phyloP scores from a whole-genome alignment of 2,113 vertebrate species.

The Phalacrocorax carbo region DNA sequence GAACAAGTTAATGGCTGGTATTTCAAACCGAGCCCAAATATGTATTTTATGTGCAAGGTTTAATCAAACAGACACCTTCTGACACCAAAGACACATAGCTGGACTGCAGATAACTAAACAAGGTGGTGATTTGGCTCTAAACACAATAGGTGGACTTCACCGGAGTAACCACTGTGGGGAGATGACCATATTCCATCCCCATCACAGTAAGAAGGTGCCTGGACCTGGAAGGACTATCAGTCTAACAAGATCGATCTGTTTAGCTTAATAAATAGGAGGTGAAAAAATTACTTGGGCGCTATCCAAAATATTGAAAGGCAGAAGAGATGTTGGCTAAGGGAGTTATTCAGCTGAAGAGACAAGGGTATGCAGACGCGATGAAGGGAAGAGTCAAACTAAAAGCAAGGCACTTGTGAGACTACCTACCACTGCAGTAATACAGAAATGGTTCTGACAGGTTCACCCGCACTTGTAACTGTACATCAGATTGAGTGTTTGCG shows the following conservation, averaged over 20 bases:
- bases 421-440: background rate
- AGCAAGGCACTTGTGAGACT: background rate
- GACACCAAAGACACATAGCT: background rate
- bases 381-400: background rate
- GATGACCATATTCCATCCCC: background rate
- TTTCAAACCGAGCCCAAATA: background rate
- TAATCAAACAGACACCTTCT: background rate
- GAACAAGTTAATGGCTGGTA: background rate
- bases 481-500: conserved; percentile 39
- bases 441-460: conserved; percentile 23
- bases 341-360: background rate
- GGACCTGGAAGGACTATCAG: background rate
- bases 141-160: background rate
- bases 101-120: background rate
- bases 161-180: background rate
- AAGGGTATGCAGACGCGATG: background rate
- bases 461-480: background rate
- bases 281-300: conserved; percentile 30
- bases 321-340: background rate
- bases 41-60: rapidly evolving
- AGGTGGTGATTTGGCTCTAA: background rate
- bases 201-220: background rate
- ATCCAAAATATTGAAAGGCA: conserved; percentile 27
- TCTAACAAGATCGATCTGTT: background rate
- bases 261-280: conserved; percentile 44